phyloP scores from a whole-genome alignment of 2,797 vertebrate species.

The Urocyon cinereoargenteus region DNA sequence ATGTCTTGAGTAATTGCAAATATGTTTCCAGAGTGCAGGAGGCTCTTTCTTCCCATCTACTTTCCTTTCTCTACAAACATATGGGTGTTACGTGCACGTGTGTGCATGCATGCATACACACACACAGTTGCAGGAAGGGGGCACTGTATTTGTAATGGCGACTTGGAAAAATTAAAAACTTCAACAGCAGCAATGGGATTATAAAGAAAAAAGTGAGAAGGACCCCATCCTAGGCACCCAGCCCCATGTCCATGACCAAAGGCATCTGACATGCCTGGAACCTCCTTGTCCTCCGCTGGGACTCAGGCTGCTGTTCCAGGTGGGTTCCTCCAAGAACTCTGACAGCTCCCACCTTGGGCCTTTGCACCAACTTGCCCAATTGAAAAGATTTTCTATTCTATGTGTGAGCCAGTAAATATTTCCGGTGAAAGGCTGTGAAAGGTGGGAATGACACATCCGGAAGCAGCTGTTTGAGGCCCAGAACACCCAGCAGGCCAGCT shows the following conservation, averaged over 20 bases:
- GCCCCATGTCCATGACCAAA: background rate
- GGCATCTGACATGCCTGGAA: accelerated
- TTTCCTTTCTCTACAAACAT: background rate
- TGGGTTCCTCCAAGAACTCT: background rate
- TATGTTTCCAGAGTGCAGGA: background rate
- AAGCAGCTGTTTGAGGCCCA: constrained; percentile 78
- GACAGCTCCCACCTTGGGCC: background rate
- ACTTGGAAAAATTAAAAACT: background rate
- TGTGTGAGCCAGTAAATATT: constrained; percentile 56
- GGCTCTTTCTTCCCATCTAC: background rate
- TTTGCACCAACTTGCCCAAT: constrained; percentile 41
- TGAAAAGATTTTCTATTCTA: background rate
- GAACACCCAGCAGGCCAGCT: constrained; percentile 51
- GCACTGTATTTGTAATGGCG: background rate
- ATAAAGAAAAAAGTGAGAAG: background rate
- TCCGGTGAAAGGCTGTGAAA: constrained; percentile 65
- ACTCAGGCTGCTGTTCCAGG: background rate
- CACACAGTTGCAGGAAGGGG: background rate
- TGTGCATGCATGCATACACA: too few species aligned
- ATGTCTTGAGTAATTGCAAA: background rate
- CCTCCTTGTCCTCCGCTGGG: accelerated
- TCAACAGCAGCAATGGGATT: background rate
- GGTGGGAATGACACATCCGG: constrained; percentile 62
- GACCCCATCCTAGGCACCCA: background rate
- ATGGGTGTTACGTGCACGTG: background rate